Base-by-base conservation (phyloP, 2,797 vertebrate species). In the Coilia nasus region DNA sequence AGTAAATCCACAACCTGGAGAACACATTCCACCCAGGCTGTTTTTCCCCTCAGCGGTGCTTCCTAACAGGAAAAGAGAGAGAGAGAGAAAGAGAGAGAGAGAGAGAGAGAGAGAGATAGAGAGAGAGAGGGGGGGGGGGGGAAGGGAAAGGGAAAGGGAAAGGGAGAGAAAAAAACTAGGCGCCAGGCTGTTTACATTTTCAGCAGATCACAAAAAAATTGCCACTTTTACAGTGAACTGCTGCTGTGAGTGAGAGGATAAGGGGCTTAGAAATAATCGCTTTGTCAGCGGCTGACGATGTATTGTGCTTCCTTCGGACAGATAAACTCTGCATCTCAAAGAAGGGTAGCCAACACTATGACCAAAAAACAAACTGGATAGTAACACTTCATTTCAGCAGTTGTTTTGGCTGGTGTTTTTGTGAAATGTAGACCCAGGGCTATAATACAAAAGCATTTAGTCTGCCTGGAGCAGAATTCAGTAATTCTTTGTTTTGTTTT, bases 281-380 rank as follows among this genome's bases (percentile, higher is more conserved):
- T 44, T 78, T 78, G 71, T 78, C 71, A 78, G 71, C 71, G 71
- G 7, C 6, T 78, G 71, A 21, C 71, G 31, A 44, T 41, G 15
- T 44, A 78, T 78, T 78, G 71, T 44, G 35, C 71, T 78, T 21
- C 71, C 35, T 19, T 12, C 15, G 71, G 0, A 19, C 31, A 35
- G 71, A 78, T 78, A 78, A 78, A 78, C 71, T 35, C 67, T 44
- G 35, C 71, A 78, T 78, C 71, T 78, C 6, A 78, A 78, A 11
- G 31, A 78, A 78, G 71, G 31, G 35, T 44, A 35, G 71, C 15
- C 71, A 35, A 44, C 71, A 78, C 71, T 35, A 1, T 44, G 15
- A 12, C 17, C 71, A 54, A 54, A 41, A 41, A 41, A 54, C 3
- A 54, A 54, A 9, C 50, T 1, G 14, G 50, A 54, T 54, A 54